A percentile compares a stretch with the other conserved stretches of the same genome.
phyloP scores from a whole-genome alignment of 2,888 invertebrate genomes.

The Magallana nippona region DNA sequence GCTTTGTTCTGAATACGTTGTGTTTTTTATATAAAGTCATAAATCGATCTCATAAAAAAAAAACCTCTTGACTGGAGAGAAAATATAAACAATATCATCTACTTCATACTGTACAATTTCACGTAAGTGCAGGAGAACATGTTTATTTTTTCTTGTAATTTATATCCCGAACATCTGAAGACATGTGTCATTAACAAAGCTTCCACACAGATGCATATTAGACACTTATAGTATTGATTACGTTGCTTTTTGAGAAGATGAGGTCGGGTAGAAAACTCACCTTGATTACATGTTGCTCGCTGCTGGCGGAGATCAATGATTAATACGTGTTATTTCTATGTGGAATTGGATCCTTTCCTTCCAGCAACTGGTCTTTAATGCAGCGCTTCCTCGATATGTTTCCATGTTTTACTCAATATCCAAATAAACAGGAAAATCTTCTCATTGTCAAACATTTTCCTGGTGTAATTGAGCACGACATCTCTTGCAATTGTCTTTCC shows the following conservation, averaged over 20 bases:
- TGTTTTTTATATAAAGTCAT: not conserved
- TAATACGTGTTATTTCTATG: not conserved
- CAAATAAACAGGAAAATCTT: too few relatives aligned
- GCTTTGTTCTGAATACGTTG: not conserved
- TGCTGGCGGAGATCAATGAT: slow-evolving; percentile 3
- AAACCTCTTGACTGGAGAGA: not conserved
- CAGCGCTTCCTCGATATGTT: not conserved
- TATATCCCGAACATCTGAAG: not conserved
- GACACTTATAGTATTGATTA: not conserved
- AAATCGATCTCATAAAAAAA: not conserved
- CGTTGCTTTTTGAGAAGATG: not conserved
- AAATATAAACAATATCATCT: not conserved
- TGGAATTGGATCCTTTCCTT: not conserved
- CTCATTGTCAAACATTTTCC: too few relatives aligned
- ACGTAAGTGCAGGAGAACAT: not conserved
- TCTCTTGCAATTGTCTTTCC: too few relatives aligned
- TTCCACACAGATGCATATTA: slow-evolving; percentile 10
- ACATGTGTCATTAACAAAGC: not conserved
- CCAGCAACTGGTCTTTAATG: not conserved
- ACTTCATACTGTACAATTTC: not conserved
- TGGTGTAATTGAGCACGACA: too few relatives aligned
- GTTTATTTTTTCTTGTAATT: not conserved
- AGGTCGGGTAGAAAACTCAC: not conserved
- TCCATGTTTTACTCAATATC: not conserved
- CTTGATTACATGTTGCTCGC: slow-evolving; percentile 17